These are phyloP conservation scores for rabbit (Oryctolagus cuniculus) DNA, from an alignment of 2,113 vertebrate genomes.

Conservation along the genomic window mOryCun1.1 NC_091433.1:136687001-136687500, in stretches of 20 bases:
- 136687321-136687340: neutral
- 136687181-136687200: neutral
- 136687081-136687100: slow-evolving; percentile 43
- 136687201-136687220: neutral
- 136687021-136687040: slow-evolving; percentile 53
- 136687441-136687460: neutral
- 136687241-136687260: neutral
- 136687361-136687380: slow-evolving; percentile 3
- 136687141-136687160: slow-evolving; percentile 19
- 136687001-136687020: neutral
- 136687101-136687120: slow-evolving; percentile 33
- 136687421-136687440: neutral
- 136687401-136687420: neutral
- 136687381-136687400: slow-evolving; percentile 27
- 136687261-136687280: neutral
- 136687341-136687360: neutral
- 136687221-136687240: neutral
- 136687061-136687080: slow-evolving; percentile 51
- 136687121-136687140: neutral
- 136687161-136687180: neutral
- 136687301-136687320: neutral
- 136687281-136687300: neutral
- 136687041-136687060: neutral
- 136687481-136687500: neutral
- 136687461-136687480: neutral